Evolutionary conservation across 2,797 vertebrate genomes (phyloP).

Genomic region (Bufotes viridis): DNA sequence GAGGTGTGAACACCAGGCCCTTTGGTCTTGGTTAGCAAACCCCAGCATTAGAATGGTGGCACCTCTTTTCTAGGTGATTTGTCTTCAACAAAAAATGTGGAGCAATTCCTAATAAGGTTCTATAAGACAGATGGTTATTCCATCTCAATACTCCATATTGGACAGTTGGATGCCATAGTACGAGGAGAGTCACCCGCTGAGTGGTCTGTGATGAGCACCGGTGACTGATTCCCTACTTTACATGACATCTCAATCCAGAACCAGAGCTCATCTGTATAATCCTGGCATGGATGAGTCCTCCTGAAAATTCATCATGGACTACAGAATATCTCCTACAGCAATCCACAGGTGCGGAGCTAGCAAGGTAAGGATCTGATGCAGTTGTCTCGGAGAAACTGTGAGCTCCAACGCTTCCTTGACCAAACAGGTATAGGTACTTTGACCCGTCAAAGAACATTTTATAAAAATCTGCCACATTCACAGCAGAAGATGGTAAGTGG

Average conservation of each 20-base stretch:
- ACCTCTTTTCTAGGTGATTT: no score
- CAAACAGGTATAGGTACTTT: background rate
- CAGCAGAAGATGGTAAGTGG: no score
- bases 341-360: background rate
- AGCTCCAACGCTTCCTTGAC: background rate
- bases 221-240: background rate
- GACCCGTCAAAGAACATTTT: background rate
- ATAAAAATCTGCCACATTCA: background rate
- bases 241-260: background rate
- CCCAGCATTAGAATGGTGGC: no score
- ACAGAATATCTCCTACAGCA: background rate
- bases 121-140: background rate
- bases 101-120: background rate
- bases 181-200: background rate
- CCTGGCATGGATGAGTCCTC: background rate
- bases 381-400: background rate
- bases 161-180: background rate
- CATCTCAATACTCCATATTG: background rate
- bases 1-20: background rate
- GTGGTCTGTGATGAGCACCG: background rate
- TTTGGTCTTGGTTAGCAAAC: no score
- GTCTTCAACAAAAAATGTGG: no score
- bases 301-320: background rate
- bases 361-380: background rate
- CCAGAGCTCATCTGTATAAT: slow-evolving; percentile 9